Conservation (phyloP, 2,797 vertebrate genomes). For the Enteromius unitaeniatus region DNA sequence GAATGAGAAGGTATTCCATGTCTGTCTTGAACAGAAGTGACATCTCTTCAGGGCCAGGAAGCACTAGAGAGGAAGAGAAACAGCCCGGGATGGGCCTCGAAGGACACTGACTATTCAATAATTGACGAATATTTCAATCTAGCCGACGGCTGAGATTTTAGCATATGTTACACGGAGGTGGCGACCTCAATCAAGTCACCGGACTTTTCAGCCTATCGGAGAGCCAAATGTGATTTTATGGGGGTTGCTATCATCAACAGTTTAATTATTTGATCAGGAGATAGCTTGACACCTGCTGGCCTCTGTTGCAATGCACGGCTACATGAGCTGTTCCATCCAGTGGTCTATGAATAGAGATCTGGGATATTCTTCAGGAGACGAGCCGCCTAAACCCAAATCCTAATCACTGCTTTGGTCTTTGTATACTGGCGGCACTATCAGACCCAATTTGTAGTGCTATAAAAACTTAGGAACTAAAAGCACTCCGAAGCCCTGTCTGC, state of each 20-base stretch:
- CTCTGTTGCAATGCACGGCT: background rate
- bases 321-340: conserved; percentile 11
- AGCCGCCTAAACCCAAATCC: conserved; percentile 65
- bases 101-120: conserved; percentile 68
- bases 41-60: conserved; percentile 33
- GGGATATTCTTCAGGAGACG: conserved; percentile 67
- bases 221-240: conserved; percentile 54
- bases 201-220: conserved; percentile 64
- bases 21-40: conserved; percentile 40
- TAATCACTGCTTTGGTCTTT: conserved; percentile 59
- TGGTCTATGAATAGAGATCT: conserved; percentile 58
- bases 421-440: conserved; percentile 1
- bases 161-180: conserved; percentile 69
- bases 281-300: conserved; percentile 50
- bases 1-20: conserved; percentile 33
- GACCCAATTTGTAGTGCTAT: background rate
- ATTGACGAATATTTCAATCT: conserved; percentile 79
- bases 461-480: conserved; percentile 16
- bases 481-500: conserved; percentile 66
- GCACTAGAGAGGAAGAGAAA: conserved; percentile 15
- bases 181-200: conserved; percentile 75
- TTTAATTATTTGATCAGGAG: conserved; percentile 67
- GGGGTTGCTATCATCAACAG: conserved; percentile 61
- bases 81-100: background rate
- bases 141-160: conserved; percentile 68